Conservation (phyloP, 1,140 invertebrate genomes). For the Luehdorfia chinensis region DNA sequence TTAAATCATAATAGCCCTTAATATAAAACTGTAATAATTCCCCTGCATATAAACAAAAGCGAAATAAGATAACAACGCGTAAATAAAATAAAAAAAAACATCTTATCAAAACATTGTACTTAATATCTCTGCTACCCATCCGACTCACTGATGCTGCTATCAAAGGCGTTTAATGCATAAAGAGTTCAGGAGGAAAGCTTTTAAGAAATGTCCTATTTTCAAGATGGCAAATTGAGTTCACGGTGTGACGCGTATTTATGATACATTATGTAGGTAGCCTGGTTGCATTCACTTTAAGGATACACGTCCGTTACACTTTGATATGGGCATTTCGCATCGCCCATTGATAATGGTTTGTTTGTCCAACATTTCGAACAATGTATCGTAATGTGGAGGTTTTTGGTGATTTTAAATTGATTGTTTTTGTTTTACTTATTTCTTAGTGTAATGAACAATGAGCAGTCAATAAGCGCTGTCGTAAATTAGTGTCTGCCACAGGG, state of each 20-base stretch:
- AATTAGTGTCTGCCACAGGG: too few relatives aligned
- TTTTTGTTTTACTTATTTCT: too few relatives aligned
- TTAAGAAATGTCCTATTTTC: conserved; percentile 47
- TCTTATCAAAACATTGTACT: too few relatives aligned
- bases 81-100: too few relatives aligned
- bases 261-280: conserved; percentile 16
- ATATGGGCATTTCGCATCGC: conserved; percentile 10
- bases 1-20: too few relatives aligned
- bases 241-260: conserved; percentile 18
- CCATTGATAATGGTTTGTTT: neutral
- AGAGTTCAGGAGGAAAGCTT: conserved; percentile 38
- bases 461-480: too few relatives aligned
- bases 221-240: conserved; percentile 46
- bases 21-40: too few relatives aligned
- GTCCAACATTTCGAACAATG: neutral
- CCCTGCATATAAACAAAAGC: too few relatives aligned
- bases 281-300: conserved; percentile 19
- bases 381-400: neutral
- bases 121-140: neutral
- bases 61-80: too few relatives aligned
- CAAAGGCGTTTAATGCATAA: conserved; percentile 12
- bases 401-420: too few relatives aligned
- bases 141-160: neutral
- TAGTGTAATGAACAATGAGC: too few relatives aligned
- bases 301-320: conserved; percentile 17